phyloP scores from a whole-genome alignment of 2,113 vertebrate genomes.

The Ceyx cyanopectus region DNA sequence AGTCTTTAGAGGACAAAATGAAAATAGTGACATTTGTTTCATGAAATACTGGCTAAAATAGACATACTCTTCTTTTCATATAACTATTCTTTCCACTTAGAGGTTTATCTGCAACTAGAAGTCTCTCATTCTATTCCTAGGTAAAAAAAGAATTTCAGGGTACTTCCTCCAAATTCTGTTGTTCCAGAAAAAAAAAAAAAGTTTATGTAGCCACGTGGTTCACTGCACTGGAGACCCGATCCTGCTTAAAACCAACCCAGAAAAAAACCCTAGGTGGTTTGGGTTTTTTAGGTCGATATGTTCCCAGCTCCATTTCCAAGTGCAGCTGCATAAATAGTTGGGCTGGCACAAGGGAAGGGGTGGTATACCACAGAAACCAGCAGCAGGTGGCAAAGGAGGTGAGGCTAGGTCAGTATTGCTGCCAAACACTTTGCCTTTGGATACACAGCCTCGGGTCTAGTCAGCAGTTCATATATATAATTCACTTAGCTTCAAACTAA shows the following conservation, averaged over 20 bases:
- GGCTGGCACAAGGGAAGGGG: background rate
- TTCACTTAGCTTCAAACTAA: background rate
- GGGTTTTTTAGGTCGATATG: background rate
- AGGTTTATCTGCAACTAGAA: background rate
- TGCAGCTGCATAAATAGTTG: background rate
- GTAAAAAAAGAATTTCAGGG: background rate
- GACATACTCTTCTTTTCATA: background rate
- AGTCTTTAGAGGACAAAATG: background rate
- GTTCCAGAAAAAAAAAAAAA: background rate
- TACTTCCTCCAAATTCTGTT: background rate
- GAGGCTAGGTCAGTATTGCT: background rate
- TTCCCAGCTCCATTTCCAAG: background rate
- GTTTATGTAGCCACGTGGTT: background rate
- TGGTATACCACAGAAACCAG: conserved; percentile 26
- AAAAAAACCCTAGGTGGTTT: background rate
- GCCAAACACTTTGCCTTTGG: background rate
- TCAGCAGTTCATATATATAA: background rate
- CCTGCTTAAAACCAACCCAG: background rate
- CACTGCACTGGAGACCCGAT: background rate
- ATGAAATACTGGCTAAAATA: background rate
- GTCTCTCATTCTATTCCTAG: background rate
- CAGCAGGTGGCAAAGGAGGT: conserved; percentile 19
- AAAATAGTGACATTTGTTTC: background rate
- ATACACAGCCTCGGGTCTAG: background rate
- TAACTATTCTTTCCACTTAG: background rate